Percentiles rank a stretch among this genome's conserved stretches.
Conservation (phyloP, 2,888 invertebrate genomes). For the Melinaea marsaeus region DNA sequence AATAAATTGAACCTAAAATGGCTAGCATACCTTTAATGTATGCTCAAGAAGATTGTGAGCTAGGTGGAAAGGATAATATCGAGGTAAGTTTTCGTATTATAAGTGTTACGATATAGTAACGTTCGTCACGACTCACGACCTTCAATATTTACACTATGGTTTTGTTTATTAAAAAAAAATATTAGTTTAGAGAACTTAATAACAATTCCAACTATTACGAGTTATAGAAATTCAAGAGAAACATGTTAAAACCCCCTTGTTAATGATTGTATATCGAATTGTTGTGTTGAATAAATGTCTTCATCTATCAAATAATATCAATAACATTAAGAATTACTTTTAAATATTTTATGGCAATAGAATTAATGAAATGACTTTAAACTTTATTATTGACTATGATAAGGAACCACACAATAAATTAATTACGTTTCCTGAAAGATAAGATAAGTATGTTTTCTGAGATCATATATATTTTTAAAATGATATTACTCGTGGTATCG, state of each 20-base stretch:
- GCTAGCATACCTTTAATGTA: constrained; percentile 79
- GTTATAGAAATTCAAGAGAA: background rate
- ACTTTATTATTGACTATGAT: no score
- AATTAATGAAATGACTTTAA: no score
- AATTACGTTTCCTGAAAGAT: background rate
- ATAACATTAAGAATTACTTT: no score
- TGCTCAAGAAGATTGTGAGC: constrained; percentile 81
- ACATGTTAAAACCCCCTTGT: background rate
- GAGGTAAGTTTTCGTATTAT: constrained; percentile 48
- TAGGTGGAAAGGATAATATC: constrained; percentile 80
- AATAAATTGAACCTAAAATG: constrained; percentile 43
- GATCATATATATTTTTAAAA: background rate
- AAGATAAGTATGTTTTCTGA: background rate
- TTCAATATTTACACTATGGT: constrained; percentile 27
- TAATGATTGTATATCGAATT: no score
- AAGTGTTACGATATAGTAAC: constrained; percentile 18
- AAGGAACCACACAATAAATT: background rate
- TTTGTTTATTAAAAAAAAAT: constrained; percentile 20
- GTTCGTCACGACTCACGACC: constrained; percentile 23
- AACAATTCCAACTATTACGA: background rate
- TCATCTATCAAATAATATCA: no score
- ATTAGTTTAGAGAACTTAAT: background rate
- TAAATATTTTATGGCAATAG: no score
- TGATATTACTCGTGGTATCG: background rate
- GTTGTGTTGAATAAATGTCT: no score